Evolutionary conservation across 2,888 invertebrate species (phyloP).

Genomic region (Eurytoma adleriae): DNA sequence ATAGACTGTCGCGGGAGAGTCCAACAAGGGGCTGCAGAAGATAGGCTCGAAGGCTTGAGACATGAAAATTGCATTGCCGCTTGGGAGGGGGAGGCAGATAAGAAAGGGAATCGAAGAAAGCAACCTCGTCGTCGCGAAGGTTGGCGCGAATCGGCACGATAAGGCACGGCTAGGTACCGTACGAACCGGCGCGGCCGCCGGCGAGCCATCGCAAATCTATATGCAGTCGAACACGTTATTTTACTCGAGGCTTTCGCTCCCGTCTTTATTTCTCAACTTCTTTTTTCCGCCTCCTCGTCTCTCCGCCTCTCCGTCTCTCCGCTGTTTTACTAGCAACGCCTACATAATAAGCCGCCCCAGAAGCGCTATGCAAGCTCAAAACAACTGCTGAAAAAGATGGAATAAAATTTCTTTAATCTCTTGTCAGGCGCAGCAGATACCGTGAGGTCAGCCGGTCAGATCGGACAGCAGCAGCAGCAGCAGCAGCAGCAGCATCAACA

Average conservation of each 20-base stretch:
- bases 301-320: background rate
- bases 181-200: slow-evolving; percentile 55
- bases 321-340: background rate
- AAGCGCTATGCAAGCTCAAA: too few relatives aligned
- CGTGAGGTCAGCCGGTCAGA: background rate
- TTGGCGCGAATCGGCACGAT: slow-evolving; percentile 54
- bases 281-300: background rate
- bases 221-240: slow-evolving; percentile 53
- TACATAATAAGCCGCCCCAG: background rate
- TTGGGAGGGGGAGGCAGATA: slow-evolving; percentile 35
- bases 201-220: slow-evolving; percentile 34
- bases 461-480: slow-evolving; percentile 2
- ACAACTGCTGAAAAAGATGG: background rate
- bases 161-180: slow-evolving; percentile 59
- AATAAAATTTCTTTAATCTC: too few relatives aligned
- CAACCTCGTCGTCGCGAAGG: background rate
- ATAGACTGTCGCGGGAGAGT: slow-evolving; percentile 28
- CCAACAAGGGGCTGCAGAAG: slow-evolving; percentile 20
- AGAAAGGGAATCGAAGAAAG: slow-evolving; percentile 55
- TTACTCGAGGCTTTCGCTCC: slow-evolving; percentile 40
- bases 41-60: slow-evolving; percentile 42
- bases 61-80: slow-evolving; percentile 53
- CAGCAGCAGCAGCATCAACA: slow-evolving; percentile 9
- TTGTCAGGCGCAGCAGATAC: background rate
- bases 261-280: background rate